These are phyloP conservation scores for Rhodinocichla rosea DNA, from an alignment of 2,113 vertebrate species.

Conservation along the genomic window DNA sequence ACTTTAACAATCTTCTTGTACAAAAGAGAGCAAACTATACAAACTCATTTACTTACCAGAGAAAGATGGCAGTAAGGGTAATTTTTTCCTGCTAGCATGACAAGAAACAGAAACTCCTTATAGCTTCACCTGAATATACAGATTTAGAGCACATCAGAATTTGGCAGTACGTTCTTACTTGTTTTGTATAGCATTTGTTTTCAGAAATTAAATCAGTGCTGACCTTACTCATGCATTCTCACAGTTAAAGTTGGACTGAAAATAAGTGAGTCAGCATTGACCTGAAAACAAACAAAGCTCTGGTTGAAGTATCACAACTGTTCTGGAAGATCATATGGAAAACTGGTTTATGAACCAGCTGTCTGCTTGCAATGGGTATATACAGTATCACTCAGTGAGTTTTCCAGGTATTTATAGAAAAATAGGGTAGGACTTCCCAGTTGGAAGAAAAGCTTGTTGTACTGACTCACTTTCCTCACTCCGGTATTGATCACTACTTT, in stretches of 20 bases:
- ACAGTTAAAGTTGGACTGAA: not conserved
- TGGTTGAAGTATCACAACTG: not conserved
- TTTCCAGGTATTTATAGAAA: not conserved
- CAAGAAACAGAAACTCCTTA: not conserved
- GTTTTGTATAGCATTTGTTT: not conserved
- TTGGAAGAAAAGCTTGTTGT: not conserved
- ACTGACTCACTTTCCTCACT: not conserved
- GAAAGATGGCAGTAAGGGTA: not conserved
- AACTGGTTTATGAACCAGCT: not conserved
- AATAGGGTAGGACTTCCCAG: not conserved
- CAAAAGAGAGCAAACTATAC: not conserved
- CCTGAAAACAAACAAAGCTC: not conserved
- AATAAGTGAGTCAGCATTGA: not conserved
- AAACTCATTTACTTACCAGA: not conserved
- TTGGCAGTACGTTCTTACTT: not conserved
- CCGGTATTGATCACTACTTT: not conserved
- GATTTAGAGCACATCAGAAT: not conserved
- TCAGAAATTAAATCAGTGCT: not conserved
- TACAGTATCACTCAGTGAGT: not conserved
- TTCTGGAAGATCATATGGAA: not conserved
- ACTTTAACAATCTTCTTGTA: not conserved
- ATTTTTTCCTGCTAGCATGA: not conserved
- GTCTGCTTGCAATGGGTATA: not conserved
- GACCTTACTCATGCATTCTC: not conserved
- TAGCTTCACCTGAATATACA: not conserved